A percentile compares a stretch with the other conserved stretches of the same genome.
These are phyloP conservation scores for Drymonia ruficornis DNA, from an alignment of 2,888 invertebrate species.

Conservation along the genomic window DNA sequence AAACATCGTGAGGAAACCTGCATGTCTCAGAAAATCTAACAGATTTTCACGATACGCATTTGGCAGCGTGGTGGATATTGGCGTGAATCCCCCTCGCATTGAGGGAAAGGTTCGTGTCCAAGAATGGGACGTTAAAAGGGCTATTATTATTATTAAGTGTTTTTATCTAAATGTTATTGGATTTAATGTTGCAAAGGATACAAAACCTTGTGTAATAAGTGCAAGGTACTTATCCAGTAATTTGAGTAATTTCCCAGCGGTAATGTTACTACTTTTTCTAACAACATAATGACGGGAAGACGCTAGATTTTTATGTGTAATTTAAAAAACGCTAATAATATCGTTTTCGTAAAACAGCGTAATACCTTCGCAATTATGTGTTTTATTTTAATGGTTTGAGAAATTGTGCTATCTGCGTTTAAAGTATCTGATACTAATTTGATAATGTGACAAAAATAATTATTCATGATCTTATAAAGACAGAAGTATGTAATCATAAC, in stretches of 20 bases:
- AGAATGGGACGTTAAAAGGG: no score
- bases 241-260: slow-evolving; percentile 32
- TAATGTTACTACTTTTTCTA: slow-evolving; percentile 29
- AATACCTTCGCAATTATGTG: slow-evolving; percentile 31
- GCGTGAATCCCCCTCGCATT: no score
- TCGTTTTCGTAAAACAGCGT: slow-evolving; percentile 4
- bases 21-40: no score
- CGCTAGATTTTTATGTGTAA: slow-evolving; percentile 24
- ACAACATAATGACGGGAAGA: slow-evolving; percentile 38
- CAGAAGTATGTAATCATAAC: no score
- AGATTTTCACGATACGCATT: no score
- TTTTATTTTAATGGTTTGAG: slow-evolving; percentile 9
- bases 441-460: no score
- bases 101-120: no score
- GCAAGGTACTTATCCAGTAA: slow-evolving; percentile 7
- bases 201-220: neutral
- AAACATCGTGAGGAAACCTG: no score
- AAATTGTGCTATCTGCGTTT: neutral
- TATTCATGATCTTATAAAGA: no score
- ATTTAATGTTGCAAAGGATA: neutral
- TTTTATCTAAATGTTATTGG: no score
- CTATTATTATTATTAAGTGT: no score
- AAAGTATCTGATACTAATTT: neutral
- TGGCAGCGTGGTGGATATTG: no score
- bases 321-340: slow-evolving; percentile 21